These are phyloP conservation scores for Mormyrops boulengeri DNA, from an alignment of 2,797 vertebrate genomes.

Conservation along the genomic window DNA sequence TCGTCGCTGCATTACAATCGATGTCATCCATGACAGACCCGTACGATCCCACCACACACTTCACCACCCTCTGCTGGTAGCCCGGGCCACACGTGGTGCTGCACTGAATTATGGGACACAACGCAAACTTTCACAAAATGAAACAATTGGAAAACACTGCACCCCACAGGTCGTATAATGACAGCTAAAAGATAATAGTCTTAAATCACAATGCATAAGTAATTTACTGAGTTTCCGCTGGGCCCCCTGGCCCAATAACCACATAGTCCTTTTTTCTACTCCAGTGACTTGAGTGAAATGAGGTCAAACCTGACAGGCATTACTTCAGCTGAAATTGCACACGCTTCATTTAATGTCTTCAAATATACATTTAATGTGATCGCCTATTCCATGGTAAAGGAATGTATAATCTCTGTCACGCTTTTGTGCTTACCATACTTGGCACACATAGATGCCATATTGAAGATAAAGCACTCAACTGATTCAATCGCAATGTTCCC, in stretches of 20 bases:
- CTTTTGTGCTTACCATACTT: conserved; percentile 31
- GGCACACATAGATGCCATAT: conserved; percentile 7
- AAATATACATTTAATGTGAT: conserved; percentile 61
- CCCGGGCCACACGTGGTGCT: conserved; percentile 87
- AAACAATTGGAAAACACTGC: background rate
- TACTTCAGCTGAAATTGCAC: conserved; percentile 56
- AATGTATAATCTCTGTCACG: conserved; percentile 41
- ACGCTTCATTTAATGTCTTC: conserved; percentile 68
- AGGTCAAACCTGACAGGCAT: conserved; percentile 65
- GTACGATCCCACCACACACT: conserved; percentile 83
- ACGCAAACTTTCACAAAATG: conserved; percentile 15
- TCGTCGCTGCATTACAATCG: conserved; percentile 86
- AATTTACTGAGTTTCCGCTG: conserved; percentile 29
- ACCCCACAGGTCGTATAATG: background rate
- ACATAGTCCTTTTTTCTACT: conserved; percentile 48
- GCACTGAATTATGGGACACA: conserved; percentile 65
- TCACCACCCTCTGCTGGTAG: conserved; percentile 91
- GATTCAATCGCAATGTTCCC: conserved; percentile 14
- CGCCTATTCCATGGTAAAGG: conserved; percentile 40
- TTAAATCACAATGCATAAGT: conserved; percentile 26
- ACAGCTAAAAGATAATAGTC: conserved; percentile 19
- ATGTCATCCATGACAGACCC: conserved; percentile 83
- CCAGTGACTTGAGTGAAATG: conserved; percentile 63
- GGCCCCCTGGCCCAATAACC: conserved; percentile 20
- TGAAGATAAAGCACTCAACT: background rate